Evolutionary conservation across 2,888 invertebrate genomes (phyloP).

Genomic region (Dryobota labecula): DNA sequence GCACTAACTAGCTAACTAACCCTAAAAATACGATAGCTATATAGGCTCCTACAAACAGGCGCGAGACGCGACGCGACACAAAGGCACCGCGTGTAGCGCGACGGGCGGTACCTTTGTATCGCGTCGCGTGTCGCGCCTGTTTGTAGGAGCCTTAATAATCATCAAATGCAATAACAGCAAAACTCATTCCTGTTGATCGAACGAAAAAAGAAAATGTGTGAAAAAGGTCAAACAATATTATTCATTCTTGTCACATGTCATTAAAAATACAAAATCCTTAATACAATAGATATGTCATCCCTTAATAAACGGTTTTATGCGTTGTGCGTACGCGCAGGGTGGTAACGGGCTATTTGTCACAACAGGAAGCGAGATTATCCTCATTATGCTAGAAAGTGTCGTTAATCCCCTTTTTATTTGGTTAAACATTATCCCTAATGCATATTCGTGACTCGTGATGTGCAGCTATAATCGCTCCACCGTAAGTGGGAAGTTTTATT

Average conservation of each 20-base stretch:
- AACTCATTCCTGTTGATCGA: background rate
- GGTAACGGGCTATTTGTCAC: conserved; percentile 79
- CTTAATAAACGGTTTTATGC: conserved; percentile 69
- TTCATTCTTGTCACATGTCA: conserved; percentile 43
- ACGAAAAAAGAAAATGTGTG: conserved; percentile 9
- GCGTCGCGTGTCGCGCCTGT: too few relatives aligned
- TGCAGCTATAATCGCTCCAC: conserved; percentile 30
- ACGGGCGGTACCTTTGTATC: too few relatives aligned
- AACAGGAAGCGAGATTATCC: conserved; percentile 81
- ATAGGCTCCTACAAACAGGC: too few relatives aligned
- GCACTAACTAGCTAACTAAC: background rate
- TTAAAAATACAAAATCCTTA: conserved; percentile 53
- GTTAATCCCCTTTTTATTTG: conserved; percentile 80
- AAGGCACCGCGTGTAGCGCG: too few relatives aligned
- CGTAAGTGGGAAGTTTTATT: conserved; percentile 19
- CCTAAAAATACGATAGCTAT: background rate
- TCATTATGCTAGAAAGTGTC: conserved; percentile 82
- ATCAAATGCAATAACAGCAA: conserved; percentile 7
- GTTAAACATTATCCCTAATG: conserved; percentile 59
- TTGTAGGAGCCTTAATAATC: too few relatives aligned
- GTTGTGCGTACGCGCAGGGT: conserved; percentile 68
- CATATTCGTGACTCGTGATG: conserved; percentile 44
- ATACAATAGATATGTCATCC: conserved; percentile 63
- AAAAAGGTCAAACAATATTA: conserved; percentile 49
- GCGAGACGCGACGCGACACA: too few relatives aligned